These are phyloP conservation scores for Anhinga rufa DNA, from an alignment of 2,113 vertebrate species.

Conservation along the genomic window DNA sequence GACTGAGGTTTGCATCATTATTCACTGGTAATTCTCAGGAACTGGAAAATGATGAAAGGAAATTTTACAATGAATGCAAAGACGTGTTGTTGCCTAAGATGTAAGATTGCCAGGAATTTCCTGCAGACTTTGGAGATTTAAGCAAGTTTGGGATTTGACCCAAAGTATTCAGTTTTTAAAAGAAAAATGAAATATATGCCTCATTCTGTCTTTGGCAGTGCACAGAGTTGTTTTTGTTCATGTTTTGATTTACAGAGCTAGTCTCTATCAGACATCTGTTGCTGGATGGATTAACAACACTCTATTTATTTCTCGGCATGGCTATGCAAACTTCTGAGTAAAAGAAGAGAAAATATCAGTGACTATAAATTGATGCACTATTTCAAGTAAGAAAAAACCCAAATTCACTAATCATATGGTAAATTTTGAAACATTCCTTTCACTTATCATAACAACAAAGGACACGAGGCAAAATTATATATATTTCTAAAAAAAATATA, in stretches of 20 bases:
- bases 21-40: not conserved
- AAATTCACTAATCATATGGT: not conserved
- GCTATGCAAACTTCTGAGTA: not conserved
- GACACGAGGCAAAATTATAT: not conserved
- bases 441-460: not conserved
- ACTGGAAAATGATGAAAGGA: not conserved
- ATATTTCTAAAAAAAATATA: not conserved
- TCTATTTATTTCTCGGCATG: constrained; percentile 19
- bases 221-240: constrained; percentile 22
- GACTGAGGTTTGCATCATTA: not conserved
- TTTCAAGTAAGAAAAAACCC: not conserved
- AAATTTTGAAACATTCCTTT: constrained; percentile 26
- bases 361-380: not conserved
- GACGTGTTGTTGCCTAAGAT: not conserved
- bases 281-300: constrained; percentile 38
- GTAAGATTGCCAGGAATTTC: not conserved
- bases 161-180: not conserved
- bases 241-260: constrained; percentile 34
- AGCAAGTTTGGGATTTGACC: not conserved
- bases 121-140: not conserved
- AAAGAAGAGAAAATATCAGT: not conserved
- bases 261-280: constrained; percentile 40
- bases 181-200: not conserved
- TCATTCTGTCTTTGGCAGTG: not conserved
- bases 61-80: not conserved